Evolutionary conservation across 2,797 vertebrate genomes (phyloP).

Genomic region (Petrocephalus sullivani): DNA sequence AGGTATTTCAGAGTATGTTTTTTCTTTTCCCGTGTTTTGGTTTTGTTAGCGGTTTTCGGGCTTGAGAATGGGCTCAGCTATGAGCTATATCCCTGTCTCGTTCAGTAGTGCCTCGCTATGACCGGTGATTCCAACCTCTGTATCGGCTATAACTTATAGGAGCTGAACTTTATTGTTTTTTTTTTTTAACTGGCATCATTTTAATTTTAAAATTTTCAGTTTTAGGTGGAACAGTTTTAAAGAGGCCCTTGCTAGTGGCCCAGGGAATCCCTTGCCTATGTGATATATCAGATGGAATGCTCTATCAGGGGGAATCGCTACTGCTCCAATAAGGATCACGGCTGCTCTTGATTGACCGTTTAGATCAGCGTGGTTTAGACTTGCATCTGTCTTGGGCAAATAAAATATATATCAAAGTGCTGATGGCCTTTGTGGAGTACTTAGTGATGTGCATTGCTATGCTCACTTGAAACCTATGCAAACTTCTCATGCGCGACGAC

Average conservation of each 20-base stretch:
- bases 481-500: conserved; percentile 27
- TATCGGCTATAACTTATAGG: neutral
- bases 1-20: conserved; percentile 31
- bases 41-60: neutral
- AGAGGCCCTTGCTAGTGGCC: conserved; percentile 9
- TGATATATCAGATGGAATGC: neutral
- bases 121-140: neutral
- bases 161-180: neutral
- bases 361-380: neutral
- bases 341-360: neutral
- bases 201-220: neutral
- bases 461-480: conserved; percentile 43
- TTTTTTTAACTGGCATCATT: neutral
- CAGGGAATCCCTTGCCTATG: neutral
- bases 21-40: conserved; percentile 4
- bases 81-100: neutral
- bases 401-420: conserved; percentile 1
- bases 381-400: conserved; percentile 6
- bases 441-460: conserved; percentile 15
- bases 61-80: neutral
- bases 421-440: neutral
- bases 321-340: neutral
- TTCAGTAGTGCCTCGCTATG: neutral
- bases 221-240: neutral
- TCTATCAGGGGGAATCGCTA: neutral